Evolutionary conservation across 2,888 invertebrate species (phyloP), one percentile per base, ranked within the genome.

Genomic region (Drosophila mettleri): DNA sequence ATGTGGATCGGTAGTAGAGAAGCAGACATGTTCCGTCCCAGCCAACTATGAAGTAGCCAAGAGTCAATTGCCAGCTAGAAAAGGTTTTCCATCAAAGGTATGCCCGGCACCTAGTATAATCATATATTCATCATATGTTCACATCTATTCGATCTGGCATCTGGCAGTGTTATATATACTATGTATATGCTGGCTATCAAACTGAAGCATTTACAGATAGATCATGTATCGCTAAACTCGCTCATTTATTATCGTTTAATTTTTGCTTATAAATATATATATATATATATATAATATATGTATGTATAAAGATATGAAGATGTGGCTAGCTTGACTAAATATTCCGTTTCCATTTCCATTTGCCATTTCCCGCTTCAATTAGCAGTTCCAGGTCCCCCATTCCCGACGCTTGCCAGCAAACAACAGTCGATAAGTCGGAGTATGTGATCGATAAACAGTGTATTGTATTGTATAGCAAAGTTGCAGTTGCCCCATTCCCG

Each of bases 401-500:
- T 24, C 24, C 24, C 24, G 24, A 24, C 24, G 5, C n/a, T n/a
- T n/a, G n/a, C n/a, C n/a, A n/a, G n/a, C n/a, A n/a, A n/a, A n/a
- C n/a, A n/a, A n/a, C 55, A 22, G 45, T 62, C 54, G 61, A 53
- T 52, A 62, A 20, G 36, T 58, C 49, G 69, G 34, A 54, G 43
- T 53, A 45, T 68, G 60, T 60, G 59, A 79, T 76, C 52, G 43
- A 62, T 48, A 71, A 74, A 73, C 59, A 34, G 49, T 49, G 52
- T 63, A 69, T 74, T 78, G 74, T 71, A 78, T 84, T 81, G 84
- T 70, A 69, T 82, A 84, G 75, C 84, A 82, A 82, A 3, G 14
- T 41, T 22, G 9, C 24, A 38, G 18, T 38, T 38, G 18, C 22
- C 24, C 41, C 45, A 45, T 45, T 27, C 16, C 45, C 45, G 45